Conservation (phyloP, 2,888 invertebrate species). For the Amphipyra berbera region DNA sequence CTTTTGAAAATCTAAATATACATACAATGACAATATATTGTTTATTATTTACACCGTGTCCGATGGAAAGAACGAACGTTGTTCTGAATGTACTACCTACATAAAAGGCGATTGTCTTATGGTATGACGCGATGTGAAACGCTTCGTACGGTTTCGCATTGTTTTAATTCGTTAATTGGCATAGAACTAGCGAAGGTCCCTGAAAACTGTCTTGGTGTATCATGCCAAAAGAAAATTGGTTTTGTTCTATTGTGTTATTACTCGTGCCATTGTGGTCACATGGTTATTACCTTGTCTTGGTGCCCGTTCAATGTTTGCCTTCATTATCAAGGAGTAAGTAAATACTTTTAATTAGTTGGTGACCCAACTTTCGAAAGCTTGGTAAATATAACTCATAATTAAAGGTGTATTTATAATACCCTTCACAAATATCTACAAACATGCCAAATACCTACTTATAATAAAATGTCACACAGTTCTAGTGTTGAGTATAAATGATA, state of each 20-base stretch:
- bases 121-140: constrained; percentile 66
- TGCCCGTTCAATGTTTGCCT: constrained; percentile 29
- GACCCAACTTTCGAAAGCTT: constrained; percentile 35
- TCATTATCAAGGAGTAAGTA: constrained; percentile 32
- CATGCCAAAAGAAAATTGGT: constrained; percentile 51
- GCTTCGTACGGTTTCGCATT: constrained; percentile 67
- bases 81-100: constrained; percentile 47
- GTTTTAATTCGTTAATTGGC: constrained; percentile 66
- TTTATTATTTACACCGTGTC: constrained; percentile 65
- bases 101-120: constrained; percentile 68
- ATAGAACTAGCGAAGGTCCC: constrained; percentile 59
- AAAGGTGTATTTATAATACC: neutral
- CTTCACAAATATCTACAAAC: neutral
- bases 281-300: constrained; percentile 49
- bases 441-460: neutral
- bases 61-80: constrained; percentile 62
- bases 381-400: constrained; percentile 11
- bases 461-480: neutral
- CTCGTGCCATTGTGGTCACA: constrained; percentile 35
- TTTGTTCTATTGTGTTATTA: constrained; percentile 59
- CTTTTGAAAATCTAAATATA: constrained; percentile 55
- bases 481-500: constrained; percentile 12
- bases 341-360: constrained; percentile 32
- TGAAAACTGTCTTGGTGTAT: constrained; percentile 42
- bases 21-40: constrained; percentile 68